Evolutionary conservation across 2,797 vertebrate genomes (phyloP), one percentile per base, ranked within the genome.

Genomic region (Poeciliopsis infans): DNA sequence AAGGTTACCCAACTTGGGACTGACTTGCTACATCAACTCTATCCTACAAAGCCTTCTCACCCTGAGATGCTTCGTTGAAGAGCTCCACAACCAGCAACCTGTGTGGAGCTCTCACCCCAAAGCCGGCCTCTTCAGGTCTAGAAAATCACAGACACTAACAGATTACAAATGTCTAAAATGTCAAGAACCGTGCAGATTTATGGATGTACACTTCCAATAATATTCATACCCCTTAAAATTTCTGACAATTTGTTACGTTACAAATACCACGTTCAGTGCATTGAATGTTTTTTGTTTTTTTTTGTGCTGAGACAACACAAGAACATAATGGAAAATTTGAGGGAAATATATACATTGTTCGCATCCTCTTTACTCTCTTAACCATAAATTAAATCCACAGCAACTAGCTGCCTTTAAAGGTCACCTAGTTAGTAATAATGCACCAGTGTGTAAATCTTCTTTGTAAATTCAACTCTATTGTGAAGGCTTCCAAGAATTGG

Each of bases 21-120:
- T 66, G 31, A 66, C 61, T 20, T 66, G 61, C 61, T 66, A 66
- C 61, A 66, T 66, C 16, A 66, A 66, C 7, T 20, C 61, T 7
- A 66, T 36, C 33, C 33, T 66, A 39, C 61, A 66, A 20, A 66
- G 61, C 61, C 61, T 66, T 23, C 61, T 66, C 61, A 66, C 61
- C 33, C 33, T 66, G 33, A 66, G 18, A 18, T 66, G 31, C 61
- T 66, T 66, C 33, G 7, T 66, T 66, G 33, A 66, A 66, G 61
- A 66, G 18, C 33, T 66, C 18, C 33, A 66, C 33, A 66, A 66
- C 61, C 61, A 66, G 33, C 20, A 20, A 3, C 33, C 10, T 7
- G 61, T 66, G 61, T 66, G 61, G 61, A 20, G 33, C 20, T 23
- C 61, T 23, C 7, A 36, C 33, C 7, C 16, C 31, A 36, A 66